phyloP scores from a whole-genome alignment of 2,113 vertebrate species.

The Dendrocopos noguchii region DNA sequence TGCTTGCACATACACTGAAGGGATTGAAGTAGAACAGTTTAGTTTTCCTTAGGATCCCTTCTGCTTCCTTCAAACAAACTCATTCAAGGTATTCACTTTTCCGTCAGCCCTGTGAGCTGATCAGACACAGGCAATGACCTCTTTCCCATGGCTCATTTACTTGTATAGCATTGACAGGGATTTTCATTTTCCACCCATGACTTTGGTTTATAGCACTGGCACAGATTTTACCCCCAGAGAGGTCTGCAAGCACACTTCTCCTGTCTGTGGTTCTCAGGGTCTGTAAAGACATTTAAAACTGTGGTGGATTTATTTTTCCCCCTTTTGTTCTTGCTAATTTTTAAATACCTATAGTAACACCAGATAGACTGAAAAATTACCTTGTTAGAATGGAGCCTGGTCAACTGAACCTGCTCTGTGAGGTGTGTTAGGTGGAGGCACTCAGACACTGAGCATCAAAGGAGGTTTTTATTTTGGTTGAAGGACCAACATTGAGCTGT shows the following conservation, averaged over 20 bases:
- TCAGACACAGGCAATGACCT: neutral
- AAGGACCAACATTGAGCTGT: neutral
- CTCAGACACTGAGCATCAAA: neutral
- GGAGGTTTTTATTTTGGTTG: neutral
- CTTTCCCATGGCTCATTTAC: too few relatives aligned
- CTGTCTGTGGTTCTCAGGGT: neutral
- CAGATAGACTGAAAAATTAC: neutral
- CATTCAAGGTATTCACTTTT: neutral
- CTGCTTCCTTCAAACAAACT: neutral
- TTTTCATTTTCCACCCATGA: too few relatives aligned
- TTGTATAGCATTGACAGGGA: neutral
- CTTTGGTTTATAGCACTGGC: neutral
- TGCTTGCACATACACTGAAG: neutral
- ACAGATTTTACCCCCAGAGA: neutral
- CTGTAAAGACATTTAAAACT: neutral
- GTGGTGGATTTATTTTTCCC: rapidly evolving
- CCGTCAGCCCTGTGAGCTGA: neutral
- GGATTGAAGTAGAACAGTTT: neutral
- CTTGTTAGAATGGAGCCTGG: neutral
- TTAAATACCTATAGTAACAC: neutral
- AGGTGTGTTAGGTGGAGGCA: neutral
- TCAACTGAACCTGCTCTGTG: neutral
- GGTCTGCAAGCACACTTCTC: neutral
- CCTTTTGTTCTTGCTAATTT: neutral
- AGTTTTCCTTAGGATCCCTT: neutral